Conservation (phyloP, 2,113 vertebrate species). For the Cyanoramphus novaezelandiae region DNA sequence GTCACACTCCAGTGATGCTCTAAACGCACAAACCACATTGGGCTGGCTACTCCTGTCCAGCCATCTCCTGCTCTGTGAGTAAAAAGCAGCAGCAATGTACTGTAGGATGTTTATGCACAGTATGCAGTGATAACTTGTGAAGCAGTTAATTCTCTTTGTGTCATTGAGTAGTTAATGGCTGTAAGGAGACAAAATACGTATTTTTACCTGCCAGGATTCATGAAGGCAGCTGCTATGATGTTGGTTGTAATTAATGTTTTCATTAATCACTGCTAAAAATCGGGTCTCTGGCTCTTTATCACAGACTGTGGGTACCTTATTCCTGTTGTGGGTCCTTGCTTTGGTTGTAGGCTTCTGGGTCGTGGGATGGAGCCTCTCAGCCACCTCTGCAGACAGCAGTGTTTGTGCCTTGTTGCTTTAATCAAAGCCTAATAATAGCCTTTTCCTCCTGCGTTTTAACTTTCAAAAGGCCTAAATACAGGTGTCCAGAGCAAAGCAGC, state of each 20-base stretch:
- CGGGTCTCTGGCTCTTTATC: background rate
- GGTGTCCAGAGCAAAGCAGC: background rate
- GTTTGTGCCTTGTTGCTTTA: background rate
- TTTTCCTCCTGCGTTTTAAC: background rate
- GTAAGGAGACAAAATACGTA: background rate
- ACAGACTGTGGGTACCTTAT: background rate
- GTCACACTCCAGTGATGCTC: background rate
- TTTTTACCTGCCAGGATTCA: background rate
- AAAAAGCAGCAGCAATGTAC: background rate
- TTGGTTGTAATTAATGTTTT: background rate
- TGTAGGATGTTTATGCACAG: background rate
- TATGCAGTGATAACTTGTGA: background rate
- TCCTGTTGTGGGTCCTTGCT: background rate
- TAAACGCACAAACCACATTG: background rate
- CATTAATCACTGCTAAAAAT: background rate
- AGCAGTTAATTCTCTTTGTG: background rate
- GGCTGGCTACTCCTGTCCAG: background rate
- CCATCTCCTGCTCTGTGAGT: background rate
- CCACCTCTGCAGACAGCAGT: background rate
- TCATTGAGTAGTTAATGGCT: background rate
- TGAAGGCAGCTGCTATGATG: background rate
- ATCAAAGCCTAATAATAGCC: background rate
- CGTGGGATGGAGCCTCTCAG: background rate
- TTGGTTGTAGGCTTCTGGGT: background rate
- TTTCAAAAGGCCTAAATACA: background rate